phyloP scores from a whole-genome alignment of 2,113 vertebrate genomes.

The Pteruthius melanotis region DNA sequence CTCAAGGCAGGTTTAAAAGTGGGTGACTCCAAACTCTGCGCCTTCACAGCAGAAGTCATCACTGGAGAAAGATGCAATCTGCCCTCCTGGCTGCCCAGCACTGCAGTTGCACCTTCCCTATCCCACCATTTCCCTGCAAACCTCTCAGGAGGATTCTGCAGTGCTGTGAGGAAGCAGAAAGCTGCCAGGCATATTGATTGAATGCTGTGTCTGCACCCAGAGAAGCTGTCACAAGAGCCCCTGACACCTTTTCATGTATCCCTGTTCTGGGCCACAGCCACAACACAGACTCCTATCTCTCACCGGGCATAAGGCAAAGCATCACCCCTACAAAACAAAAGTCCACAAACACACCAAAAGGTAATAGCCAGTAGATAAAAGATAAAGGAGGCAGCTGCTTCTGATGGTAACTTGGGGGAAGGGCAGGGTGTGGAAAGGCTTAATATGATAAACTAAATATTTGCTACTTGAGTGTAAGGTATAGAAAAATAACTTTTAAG shows the following conservation, averaged over 20 bases:
- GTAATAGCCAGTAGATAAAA: background rate
- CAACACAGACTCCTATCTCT: background rate
- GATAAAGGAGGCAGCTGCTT: background rate
- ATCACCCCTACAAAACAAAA: background rate
- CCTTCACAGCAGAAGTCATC: background rate
- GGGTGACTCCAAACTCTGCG: background rate
- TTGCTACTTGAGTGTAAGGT: background rate
- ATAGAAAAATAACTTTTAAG: background rate
- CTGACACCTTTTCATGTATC: no score
- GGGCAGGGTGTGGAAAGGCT: background rate
- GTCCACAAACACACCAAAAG: background rate
- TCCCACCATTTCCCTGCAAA: background rate
- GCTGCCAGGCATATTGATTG: background rate
- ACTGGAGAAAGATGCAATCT: background rate
- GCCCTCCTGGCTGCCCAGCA: background rate
- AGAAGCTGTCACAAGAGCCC: background rate
- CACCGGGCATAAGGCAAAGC: background rate
- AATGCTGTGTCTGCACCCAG: background rate
- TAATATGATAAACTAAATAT: background rate
- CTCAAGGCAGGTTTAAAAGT: background rate
- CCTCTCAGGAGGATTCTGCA: background rate
- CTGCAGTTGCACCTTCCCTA: background rate
- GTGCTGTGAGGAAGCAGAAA: background rate
- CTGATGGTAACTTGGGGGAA: background rate
- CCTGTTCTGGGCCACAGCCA: background rate